Evolutionary conservation across 2,113 vertebrate genomes (phyloP).

Genomic region (Pollimyrus isidori): DNA sequence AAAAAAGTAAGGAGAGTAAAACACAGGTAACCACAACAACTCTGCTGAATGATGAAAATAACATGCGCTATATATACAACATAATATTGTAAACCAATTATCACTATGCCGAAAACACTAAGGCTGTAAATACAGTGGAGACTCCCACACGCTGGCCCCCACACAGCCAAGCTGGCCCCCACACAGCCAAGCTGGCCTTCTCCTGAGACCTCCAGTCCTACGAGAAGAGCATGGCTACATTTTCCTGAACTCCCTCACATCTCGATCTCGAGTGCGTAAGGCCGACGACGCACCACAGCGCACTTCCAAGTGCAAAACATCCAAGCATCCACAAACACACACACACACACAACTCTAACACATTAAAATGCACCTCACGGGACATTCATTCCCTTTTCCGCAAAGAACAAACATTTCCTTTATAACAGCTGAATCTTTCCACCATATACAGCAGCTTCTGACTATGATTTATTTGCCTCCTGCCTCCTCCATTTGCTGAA

Average conservation of each 20-base stretch:
- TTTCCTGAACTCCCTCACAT: not conserved
- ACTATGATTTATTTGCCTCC: not conserved
- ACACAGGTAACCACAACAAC: not conserved
- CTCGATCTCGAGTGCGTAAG: not conserved
- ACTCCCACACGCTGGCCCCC: not conserved
- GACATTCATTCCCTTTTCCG: not conserved
- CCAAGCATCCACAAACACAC: not conserved
- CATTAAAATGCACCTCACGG: not conserved
- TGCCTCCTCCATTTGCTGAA: not conserved
- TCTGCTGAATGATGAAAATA: not conserved
- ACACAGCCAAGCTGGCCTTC: not conserved
- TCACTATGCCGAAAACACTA: not conserved
- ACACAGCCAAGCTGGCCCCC: not conserved
- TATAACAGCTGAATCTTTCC: not conserved
- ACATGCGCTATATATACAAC: not conserved
- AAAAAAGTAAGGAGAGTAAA: not conserved
- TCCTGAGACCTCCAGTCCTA: not conserved
- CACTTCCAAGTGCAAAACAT: not conserved
- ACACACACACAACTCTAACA: not conserved
- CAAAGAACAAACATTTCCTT: not conserved
- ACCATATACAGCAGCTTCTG: not conserved
- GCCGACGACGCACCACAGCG: not conserved
- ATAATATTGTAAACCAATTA: not conserved
- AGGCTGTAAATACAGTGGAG: not conserved
- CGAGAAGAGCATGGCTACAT: not conserved